phyloP scores from a whole-genome alignment of 2,797 vertebrate species.

The Botia almorhae region DNA sequence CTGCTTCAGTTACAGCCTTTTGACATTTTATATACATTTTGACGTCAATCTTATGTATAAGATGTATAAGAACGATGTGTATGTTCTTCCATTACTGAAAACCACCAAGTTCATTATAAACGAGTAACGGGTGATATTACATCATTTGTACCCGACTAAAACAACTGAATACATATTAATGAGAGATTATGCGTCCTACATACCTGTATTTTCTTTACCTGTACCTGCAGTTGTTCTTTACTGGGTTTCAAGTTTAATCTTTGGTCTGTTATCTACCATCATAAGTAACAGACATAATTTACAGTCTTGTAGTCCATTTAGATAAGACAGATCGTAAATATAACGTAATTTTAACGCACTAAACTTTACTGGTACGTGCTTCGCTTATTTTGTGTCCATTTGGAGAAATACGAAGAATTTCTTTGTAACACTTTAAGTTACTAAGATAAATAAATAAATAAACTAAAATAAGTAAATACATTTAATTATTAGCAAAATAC shows the following conservation, averaged over 20 bases:
- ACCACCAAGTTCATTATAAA: neutral
- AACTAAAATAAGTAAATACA: no score
- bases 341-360: no score
- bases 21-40: no score
- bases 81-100: neutral
- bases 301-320: no score
- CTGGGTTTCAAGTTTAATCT: neutral
- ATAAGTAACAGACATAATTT: neutral
- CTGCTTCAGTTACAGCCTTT: neutral
- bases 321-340: no score
- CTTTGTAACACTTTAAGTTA: neutral
- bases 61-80: neutral
- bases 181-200: neutral
- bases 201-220: no score
- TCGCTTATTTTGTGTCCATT: neutral
- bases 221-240: neutral
- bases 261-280: neutral
- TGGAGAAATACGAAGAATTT: neutral
- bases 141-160: no score
- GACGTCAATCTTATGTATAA: no score
- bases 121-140: neutral
- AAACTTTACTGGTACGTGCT: no score
- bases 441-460: no score
- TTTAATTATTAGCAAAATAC: conserved; percentile 17
- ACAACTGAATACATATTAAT: neutral